Evolutionary conservation across 2,888 invertebrate genomes (phyloP).

Genomic region (Arctia plantaginis): DNA sequence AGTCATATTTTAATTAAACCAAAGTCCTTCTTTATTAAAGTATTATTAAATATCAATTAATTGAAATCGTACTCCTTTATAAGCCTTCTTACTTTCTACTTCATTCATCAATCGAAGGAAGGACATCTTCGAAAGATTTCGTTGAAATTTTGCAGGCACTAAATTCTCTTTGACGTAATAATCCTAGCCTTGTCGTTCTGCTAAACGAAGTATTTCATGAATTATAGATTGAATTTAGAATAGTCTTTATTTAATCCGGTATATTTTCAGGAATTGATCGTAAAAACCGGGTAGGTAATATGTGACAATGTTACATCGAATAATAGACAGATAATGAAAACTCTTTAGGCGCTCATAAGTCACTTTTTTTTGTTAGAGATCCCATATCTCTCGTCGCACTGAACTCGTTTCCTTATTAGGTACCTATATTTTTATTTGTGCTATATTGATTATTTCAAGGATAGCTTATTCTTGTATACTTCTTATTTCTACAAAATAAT

Average conservation of each 20-base stretch:
- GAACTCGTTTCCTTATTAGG: too few relatives aligned
- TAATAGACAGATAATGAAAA: too few relatives aligned
- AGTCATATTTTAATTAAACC: neutral
- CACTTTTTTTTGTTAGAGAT: too few relatives aligned
- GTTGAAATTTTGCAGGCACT: constrained; percentile 24
- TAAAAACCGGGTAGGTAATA: constrained; percentile 18
- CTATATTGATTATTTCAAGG: too few relatives aligned
- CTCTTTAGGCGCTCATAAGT: too few relatives aligned
- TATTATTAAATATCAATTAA: neutral
- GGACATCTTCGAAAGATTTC: constrained; percentile 34
- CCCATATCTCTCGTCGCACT: too few relatives aligned
- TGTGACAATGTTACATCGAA: constrained; percentile 21
- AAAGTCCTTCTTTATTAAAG: neutral
- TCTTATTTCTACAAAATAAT: too few relatives aligned
- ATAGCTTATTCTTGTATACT: too few relatives aligned
- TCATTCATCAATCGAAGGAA: constrained; percentile 38
- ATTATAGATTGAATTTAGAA: constrained; percentile 35
- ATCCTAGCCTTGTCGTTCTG: constrained; percentile 46
- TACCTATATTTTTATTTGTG: too few relatives aligned
- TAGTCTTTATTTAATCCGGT: constrained; percentile 30
- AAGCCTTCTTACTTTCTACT: neutral
- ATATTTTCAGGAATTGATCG: constrained; percentile 35
- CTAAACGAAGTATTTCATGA: constrained; percentile 51
- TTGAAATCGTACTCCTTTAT: neutral
- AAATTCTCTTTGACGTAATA: constrained; percentile 46